Evolutionary conservation across 2,888 invertebrate genomes (phyloP).

Genomic region (Ypsolopha scabrella): DNA sequence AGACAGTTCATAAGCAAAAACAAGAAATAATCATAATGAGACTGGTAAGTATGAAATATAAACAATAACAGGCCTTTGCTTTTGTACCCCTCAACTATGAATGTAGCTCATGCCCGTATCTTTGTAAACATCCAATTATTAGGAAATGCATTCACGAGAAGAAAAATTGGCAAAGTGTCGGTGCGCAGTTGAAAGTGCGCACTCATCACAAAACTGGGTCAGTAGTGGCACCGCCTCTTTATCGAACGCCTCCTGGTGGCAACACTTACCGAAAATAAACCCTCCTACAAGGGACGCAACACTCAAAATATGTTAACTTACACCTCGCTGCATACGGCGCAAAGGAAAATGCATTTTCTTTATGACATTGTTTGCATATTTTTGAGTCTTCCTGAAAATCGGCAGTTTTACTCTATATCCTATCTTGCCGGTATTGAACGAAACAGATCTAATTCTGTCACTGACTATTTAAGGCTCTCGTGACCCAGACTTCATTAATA

Average conservation of each 20-base stretch:
- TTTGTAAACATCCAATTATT: too few relatives aligned
- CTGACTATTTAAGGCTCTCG: neutral
- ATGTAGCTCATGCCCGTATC: too few relatives aligned
- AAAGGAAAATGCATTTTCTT: conserved; percentile 42
- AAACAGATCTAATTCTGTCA: neutral
- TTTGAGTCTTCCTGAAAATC: conserved; percentile 22
- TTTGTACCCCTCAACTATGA: too few relatives aligned
- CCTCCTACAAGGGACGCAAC: conserved; percentile 33
- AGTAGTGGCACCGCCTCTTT: conserved; percentile 67
- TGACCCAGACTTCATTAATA: conserved; percentile 1
- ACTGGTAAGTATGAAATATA: conserved; percentile 59
- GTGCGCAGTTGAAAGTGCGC: conserved; percentile 66
- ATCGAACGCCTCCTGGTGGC: conserved; percentile 47
- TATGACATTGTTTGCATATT: conserved; percentile 36
- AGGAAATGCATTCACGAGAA: conserved; percentile 29
- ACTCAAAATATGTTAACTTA: conserved; percentile 26
- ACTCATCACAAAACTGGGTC: conserved; percentile 64
- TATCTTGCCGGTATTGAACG: neutral
- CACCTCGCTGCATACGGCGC: conserved; percentile 28
- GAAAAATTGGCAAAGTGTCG: conserved; percentile 51
- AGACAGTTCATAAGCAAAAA: conserved; percentile 17
- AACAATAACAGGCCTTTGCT: too few relatives aligned
- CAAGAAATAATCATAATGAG: conserved; percentile 44
- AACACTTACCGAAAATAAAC: conserved; percentile 42
- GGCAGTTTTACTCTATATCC: neutral